Conservation (phyloP, 37 sponge, comb jelly and placozoan genomes). For the Beroe ovata region DNA sequence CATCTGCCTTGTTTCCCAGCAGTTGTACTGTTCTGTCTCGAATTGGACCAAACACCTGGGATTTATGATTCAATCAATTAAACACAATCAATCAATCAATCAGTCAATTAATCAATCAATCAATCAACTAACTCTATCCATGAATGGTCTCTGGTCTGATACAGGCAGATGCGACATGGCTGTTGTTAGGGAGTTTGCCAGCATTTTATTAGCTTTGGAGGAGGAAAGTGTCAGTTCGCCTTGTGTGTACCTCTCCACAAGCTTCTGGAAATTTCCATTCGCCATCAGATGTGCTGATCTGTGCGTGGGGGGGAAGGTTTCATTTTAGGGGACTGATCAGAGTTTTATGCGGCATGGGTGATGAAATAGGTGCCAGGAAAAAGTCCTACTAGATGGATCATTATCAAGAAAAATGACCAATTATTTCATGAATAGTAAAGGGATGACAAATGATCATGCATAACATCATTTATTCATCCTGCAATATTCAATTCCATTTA, state of each 20-base stretch:
- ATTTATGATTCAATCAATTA: no score
- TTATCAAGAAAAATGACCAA: no score
- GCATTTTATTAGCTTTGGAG: neutral
- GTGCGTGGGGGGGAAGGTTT: no score
- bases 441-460: no score
- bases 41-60: conserved; percentile 48
- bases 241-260: conserved; percentile 16
- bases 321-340: no score
- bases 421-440: no score
- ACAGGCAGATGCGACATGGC: conserved; percentile 38
- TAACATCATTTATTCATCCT: no score
- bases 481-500: no score
- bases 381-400: no score
- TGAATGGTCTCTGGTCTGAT: conserved; percentile 7
- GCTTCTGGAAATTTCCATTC: conserved; percentile 44
- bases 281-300: neutral
- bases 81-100: neutral
- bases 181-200: neutral
- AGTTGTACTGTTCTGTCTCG: conserved; percentile 2
- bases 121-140: conserved; percentile 16
- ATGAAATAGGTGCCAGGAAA: no score
- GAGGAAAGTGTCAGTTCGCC: conserved; percentile 28
- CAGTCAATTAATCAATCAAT: neutral
- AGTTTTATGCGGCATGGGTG: no score
- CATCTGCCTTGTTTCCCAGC: neutral